Conservation (phyloP, 2,113 vertebrate species). For the Ursus arctos region DNA sequence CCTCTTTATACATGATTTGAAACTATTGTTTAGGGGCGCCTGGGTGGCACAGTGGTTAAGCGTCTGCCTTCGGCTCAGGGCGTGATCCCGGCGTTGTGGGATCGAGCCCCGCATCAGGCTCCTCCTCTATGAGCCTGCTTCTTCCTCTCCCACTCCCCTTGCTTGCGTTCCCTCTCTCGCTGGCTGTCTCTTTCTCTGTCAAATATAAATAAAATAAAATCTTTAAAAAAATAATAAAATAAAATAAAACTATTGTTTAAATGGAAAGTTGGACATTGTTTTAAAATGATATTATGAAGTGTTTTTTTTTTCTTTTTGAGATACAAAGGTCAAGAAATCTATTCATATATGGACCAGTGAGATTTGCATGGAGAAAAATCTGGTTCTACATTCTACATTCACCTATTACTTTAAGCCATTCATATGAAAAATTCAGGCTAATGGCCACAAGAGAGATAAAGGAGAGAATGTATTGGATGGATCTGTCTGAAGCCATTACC, state of each 20-base stretch:
- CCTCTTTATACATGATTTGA: neutral
- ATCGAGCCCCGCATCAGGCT: too few species aligned
- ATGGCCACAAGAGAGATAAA: neutral
- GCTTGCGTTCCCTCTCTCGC: too few species aligned
- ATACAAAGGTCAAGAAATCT: neutral
- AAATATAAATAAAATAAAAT: too few species aligned
- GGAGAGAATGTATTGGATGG: neutral
- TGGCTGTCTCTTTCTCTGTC: too few species aligned
- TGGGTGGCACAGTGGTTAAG: too few species aligned
- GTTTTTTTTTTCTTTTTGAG: neutral
- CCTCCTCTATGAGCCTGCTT: too few species aligned
- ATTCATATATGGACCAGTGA: neutral
- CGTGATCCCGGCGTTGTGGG: too few species aligned
- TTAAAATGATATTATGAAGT: neutral
- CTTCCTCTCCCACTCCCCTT: too few species aligned
- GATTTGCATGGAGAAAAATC: neutral
- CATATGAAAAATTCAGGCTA: neutral
- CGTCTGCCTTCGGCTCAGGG: too few species aligned
- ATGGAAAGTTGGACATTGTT: neutral
- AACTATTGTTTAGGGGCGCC: neutral
- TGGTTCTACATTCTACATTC: neutral
- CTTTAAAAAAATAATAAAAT: neutral
- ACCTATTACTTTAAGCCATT: neutral
- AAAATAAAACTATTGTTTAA: neutral
- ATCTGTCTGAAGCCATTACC: neutral